These are phyloP conservation scores for Epinephelus awoara DNA, from an alignment of 2,797 vertebrate genomes.

Conservation along the genomic window DNA sequence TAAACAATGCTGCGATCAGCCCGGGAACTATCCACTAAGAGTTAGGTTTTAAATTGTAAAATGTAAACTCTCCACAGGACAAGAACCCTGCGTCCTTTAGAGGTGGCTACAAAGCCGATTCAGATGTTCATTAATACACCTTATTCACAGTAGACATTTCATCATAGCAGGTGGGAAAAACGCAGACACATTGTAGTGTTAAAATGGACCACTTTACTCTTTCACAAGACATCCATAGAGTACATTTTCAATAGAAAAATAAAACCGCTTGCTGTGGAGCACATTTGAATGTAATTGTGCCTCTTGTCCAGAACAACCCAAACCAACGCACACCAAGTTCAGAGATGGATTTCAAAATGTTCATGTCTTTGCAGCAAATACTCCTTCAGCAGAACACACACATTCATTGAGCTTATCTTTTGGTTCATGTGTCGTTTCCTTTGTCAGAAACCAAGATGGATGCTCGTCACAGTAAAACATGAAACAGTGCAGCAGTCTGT, in stretches of 20 bases:
- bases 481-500: constrained; percentile 41
- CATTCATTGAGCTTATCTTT: constrained; percentile 73
- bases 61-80: too few relatives aligned
- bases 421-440: constrained; percentile 66
- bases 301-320: constrained; percentile 63
- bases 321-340: constrained; percentile 52
- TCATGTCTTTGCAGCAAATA: constrained; percentile 37
- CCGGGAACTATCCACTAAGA: too few relatives aligned
- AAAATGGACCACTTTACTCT: constrained; percentile 85
- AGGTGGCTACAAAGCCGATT: too few relatives aligned
- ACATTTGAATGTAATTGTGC: constrained; percentile 66
- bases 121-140: too few relatives aligned
- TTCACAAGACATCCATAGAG: constrained; percentile 81
- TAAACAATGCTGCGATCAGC: too few relatives aligned
- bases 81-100: too few relatives aligned
- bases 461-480: constrained; percentile 56
- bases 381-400: constrained; percentile 68
- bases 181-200: constrained; percentile 63
- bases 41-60: too few relatives aligned
- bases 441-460: constrained; percentile 48
- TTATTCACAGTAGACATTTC: too few relatives aligned
- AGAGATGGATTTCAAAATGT: constrained; percentile 62
- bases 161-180: not conserved
- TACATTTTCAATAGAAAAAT: constrained; percentile 87
- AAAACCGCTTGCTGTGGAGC: constrained; percentile 80